A percentile compares a stretch with the other conserved stretches of the same genome.
Evolutionary conservation across 2,888 invertebrate genomes (phyloP).

Genomic region (Pristionchus entomophagus): DNA sequence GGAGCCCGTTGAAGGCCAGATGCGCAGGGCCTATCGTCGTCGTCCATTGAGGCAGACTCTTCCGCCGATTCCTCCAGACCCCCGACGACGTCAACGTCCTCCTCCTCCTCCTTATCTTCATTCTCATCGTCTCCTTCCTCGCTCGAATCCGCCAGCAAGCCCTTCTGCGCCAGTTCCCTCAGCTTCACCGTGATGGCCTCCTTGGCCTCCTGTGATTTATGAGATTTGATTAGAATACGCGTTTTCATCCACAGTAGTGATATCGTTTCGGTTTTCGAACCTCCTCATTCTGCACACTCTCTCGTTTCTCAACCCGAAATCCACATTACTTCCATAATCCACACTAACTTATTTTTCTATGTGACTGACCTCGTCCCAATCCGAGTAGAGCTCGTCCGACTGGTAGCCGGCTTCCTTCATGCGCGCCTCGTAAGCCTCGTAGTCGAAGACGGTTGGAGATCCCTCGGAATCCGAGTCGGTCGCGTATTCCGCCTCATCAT

Average conservation of each 20-base stretch:
- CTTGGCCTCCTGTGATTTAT: background rate
- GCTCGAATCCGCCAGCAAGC: background rate
- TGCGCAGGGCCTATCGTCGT: background rate
- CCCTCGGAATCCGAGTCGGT: background rate
- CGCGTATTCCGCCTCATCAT: background rate
- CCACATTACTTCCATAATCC: background rate
- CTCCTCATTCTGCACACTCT: no score
- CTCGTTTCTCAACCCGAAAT: no score
- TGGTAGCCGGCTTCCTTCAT: background rate
- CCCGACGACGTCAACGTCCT: background rate
- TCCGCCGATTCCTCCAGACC: background rate
- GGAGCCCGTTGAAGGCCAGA: background rate
- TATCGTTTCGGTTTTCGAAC: no score
- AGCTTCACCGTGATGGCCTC: background rate
- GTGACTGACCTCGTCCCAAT: constrained; percentile 30
- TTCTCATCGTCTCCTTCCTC: background rate
- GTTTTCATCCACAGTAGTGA: no score
- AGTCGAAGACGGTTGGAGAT: background rate
- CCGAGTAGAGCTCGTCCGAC: constrained; percentile 3
- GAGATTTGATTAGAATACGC: background rate
- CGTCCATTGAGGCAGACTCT: background rate
- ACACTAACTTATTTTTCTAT: background rate
- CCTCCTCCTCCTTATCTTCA: background rate
- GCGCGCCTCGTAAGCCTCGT: background rate
- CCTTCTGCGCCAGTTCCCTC: background rate